phyloP scores from a whole-genome alignment of 1,140 invertebrate species.

The Maconellicoccus hirsutus region DNA sequence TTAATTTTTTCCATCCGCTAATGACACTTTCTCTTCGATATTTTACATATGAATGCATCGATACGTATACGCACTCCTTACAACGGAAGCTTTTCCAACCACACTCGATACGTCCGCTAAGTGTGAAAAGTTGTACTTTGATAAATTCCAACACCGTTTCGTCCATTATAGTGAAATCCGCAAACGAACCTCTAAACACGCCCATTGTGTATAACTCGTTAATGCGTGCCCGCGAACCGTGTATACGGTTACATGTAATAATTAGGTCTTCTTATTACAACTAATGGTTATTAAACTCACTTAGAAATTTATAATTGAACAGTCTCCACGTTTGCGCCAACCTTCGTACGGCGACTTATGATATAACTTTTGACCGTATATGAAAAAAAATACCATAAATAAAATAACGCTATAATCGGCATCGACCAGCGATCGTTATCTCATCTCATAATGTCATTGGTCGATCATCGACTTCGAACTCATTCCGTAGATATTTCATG shows the following conservation, averaged over 20 bases:
- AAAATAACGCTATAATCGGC: no score
- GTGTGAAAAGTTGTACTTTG: conserved; percentile 4
- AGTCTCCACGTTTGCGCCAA: neutral
- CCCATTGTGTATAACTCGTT: neutral
- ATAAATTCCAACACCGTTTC: neutral
- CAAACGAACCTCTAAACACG: neutral
- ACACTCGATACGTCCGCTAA: neutral
- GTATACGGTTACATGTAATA: neutral
- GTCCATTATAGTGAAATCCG: neutral
- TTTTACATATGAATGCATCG: neutral
- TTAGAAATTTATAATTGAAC: conserved; percentile 6
- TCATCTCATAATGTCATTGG: no score
- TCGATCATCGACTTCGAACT: no score
- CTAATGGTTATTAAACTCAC: neutral
- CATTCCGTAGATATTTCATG: no score
- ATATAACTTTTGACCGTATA: neutral
- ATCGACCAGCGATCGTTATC: no score
- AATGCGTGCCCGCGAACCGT: neutral
- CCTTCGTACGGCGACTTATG: neutral
- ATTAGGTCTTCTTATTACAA: neutral
- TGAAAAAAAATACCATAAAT: no score
- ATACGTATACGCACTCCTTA: neutral
- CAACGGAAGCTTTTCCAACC: neutral
- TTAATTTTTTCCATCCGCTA: neutral
- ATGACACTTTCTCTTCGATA: neutral